Base-by-base conservation (phyloP, 92 coral and sea anemone genomes). In the Epizoanthus illoricatus region DNA sequence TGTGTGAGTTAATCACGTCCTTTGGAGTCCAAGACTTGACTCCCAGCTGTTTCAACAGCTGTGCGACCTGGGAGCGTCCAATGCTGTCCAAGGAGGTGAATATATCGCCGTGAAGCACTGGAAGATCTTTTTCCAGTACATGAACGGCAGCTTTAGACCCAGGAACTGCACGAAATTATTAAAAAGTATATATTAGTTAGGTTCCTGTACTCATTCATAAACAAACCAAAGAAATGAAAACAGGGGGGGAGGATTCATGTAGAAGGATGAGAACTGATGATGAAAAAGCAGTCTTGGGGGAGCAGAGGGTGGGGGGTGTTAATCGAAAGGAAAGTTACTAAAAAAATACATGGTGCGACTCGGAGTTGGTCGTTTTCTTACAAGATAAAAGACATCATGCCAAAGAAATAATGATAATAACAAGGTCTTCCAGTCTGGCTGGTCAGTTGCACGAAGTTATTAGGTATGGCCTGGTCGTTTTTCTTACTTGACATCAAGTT, bases 1-100 rank as follows among this genome's bases (percentile, higher is more conserved):
- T 90, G 73, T 92, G 98, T 39, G 89, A 86, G 81, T 92, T 82
- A 45, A 94, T 87, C 52, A 94, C 85, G 41, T 94, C 98, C 85
- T 84, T 88, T 16, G 98, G 85, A n/a, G 92, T 78, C 87, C 92
- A 91, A 21, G 85, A 84, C 69, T 87, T 94, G 54, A 94, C 97
- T 9, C 96, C 97, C 18, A 94, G 87, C 40, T 87, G 89, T 23
- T 86, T 76, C 39, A 94, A 85, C 43, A 94, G 84, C 57, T 92
- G 88, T 55, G 87, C 89, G 15, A 94, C 97, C 84, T 92, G 94
- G 54, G 92, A 88, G 24, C 93, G 95, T 18, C 91, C 94, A 47
- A 94, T 88, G 55, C 85, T 90, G 69, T 87, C 98, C 73, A 94
- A 80, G 5, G 89, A 87, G 7, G 86, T 65, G 24, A 94, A 86